Evolutionary conservation across 2,797 vertebrate genomes (phyloP), one percentile per base, ranked within the genome.

Genomic region (Phaenicophaeus curvirostris): DNA sequence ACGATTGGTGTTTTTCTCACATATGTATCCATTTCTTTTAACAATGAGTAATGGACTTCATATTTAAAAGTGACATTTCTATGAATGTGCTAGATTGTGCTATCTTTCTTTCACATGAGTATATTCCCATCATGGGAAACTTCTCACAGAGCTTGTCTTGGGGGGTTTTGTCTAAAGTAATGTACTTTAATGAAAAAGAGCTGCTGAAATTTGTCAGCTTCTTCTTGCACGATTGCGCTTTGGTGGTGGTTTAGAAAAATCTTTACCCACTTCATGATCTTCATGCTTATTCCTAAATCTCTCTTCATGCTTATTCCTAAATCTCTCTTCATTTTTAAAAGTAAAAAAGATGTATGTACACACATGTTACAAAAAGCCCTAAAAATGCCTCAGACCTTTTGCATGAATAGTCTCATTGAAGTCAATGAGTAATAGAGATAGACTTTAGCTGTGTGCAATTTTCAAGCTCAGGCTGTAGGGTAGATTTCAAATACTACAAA

Each of bases 11-110:
- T 88, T 93, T 90, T 94, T 93, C 84, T 95, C 92, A 75, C 87
- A 83, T 82, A 94, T 83, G 86, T 96, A 91, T 95, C 90, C 67
- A 79, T 96, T 95, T 94, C 93, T 96, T 97, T 95, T 96, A 97
- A 97, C 96, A 95, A 96, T 97, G 95, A 97, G 95, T 97, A 97
- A 97, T 96, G 90, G 92, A 65, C 90, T 96, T 97, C 94, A 87
- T 94, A 96, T 97, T 97, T 96, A 96, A 95, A 96, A 97, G 87
- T 97, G 95, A 96, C 86, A 16, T 96, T 96, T 97, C 96, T 94
- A 67, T 96, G 97, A 96, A 96, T 97, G 91, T 95, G 84, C 88
- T 95, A 93, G 96, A 96, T 92, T 96, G 95, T 96, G 89, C 97
- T 96, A 73, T 96, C 97, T 96, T 96, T 97, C 95, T 96, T 96